Evolutionary conservation across 53 echinoderm and acorn worm genomes (phyloP).

Genomic region (Zoroaster sp.): DNA sequence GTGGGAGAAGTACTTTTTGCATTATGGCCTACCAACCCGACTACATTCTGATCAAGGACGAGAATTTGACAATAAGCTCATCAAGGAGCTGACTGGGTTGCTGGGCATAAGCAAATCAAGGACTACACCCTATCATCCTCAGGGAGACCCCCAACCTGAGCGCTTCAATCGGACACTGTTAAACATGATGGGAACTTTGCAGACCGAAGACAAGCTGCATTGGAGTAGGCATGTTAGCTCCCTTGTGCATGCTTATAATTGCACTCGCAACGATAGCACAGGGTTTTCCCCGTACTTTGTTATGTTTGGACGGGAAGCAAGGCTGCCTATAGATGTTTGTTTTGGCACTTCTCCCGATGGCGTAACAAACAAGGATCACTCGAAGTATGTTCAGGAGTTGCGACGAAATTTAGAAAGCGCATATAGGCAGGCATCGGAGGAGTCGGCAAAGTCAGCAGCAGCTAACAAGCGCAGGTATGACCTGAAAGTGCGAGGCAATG

Average conservation of each 20-base stretch:
- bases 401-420: constrained; percentile 10
- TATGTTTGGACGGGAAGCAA: constrained; percentile 57
- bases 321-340: constrained; percentile 35
- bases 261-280: constrained; percentile 42
- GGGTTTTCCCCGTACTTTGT: constrained; percentile 51
- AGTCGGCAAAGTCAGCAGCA: constrained; percentile 29
- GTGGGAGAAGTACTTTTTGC: constrained; percentile 47
- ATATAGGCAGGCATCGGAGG: constrained; percentile 3
- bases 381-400: constrained; percentile 27
- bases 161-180: constrained; percentile 25
- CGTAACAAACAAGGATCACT: not conserved
- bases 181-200: constrained; percentile 35
- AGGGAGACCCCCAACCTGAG: constrained; percentile 42
- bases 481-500: not conserved
- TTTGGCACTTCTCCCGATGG: constrained; percentile 10
- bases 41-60: constrained; percentile 61
- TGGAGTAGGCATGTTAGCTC: constrained; percentile 43
- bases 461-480: constrained; percentile 43
- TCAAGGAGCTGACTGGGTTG: constrained; percentile 16
- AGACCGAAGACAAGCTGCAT: not conserved
- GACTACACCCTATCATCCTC: constrained; percentile 42
- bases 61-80: constrained; percentile 55
- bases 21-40: constrained; percentile 52
- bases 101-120: constrained; percentile 36
- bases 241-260: constrained; percentile 54